phyloP scores from a whole-genome alignment of 2,797 vertebrate species.

The Triplophysa yarkandensis region DNA sequence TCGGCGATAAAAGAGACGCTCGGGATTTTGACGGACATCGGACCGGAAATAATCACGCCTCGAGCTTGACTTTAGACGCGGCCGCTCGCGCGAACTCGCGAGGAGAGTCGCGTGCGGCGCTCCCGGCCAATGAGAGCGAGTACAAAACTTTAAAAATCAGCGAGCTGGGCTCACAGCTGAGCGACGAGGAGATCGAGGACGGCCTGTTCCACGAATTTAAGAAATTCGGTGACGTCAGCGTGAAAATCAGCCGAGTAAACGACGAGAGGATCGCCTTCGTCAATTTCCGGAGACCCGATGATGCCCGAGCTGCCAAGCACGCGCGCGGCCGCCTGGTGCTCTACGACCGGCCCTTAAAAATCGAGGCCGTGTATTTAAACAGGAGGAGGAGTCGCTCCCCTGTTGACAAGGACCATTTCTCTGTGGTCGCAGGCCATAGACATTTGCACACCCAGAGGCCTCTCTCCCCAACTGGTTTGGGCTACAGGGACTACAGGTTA shows the following conservation, averaged over 20 bases:
- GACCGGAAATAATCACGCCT: conserved; percentile 81
- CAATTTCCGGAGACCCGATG: conserved; percentile 93
- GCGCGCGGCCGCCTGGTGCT: conserved; percentile 91
- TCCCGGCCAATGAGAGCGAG: conserved; percentile 79
- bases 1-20: conserved; percentile 82
- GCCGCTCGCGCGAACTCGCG: conserved; percentile 69
- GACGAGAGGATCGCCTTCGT: conserved; percentile 95
- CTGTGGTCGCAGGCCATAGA: conserved; percentile 76
- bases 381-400: conserved; percentile 88
- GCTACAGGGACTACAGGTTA: conserved; percentile 93
- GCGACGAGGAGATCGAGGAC: conserved; percentile 96
- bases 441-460: conserved; percentile 84
- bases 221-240: conserved; percentile 95
- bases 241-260: conserved; percentile 92
- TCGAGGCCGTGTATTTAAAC: conserved; percentile 89
- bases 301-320: conserved; percentile 92
- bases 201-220: conserved; percentile 98
- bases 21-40: conserved; percentile 87
- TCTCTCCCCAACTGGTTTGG: conserved; percentile 87
- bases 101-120: conserved; percentile 72
- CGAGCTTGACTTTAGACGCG: conserved; percentile 75
- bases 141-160: conserved; percentile 98
- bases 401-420: conserved; percentile 85
- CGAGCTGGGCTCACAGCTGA: conserved; percentile 92
- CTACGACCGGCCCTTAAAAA: conserved; percentile 94